These are phyloP conservation scores for Rynchops niger DNA, from an alignment of 2,113 vertebrate genomes.

Conservation along the genomic window DNA sequence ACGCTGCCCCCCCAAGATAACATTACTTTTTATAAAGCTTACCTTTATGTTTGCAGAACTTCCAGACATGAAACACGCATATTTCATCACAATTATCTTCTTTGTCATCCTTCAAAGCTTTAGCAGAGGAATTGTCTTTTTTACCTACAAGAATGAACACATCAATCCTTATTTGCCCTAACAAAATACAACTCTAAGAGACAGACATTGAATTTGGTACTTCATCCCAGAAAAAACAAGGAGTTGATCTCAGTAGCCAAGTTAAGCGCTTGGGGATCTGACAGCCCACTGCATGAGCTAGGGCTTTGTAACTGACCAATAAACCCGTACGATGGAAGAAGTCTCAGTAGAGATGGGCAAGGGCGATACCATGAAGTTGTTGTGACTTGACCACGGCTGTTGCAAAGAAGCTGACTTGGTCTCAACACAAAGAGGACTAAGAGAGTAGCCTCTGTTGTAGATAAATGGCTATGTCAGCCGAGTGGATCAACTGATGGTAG, in stretches of 20 bases:
- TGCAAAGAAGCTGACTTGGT: background rate
- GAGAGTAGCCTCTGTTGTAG: background rate
- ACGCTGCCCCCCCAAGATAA: background rate
- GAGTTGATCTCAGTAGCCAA: background rate
- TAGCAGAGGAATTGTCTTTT: background rate
- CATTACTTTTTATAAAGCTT: background rate
- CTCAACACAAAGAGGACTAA: background rate
- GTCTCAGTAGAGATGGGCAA: background rate
- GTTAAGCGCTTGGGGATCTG: background rate
- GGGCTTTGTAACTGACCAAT: background rate
- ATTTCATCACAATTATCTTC: constrained; percentile 78
- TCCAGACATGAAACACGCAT: constrained; percentile 81
- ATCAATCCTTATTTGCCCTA: background rate
- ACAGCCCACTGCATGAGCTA: background rate
- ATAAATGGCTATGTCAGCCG: background rate
- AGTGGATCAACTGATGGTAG: background rate
- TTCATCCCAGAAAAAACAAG: background rate
- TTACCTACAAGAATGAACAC: background rate
- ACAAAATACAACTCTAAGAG: background rate
- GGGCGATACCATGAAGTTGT: background rate
- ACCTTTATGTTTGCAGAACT: constrained; percentile 81
- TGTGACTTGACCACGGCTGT: background rate
- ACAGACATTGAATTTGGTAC: background rate
- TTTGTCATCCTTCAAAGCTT: background rate
- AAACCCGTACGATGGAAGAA: background rate